These are phyloP conservation scores for Trissolcus basalis DNA, from an alignment of 1,140 invertebrate genomes.

Conservation along the genomic window DNA sequence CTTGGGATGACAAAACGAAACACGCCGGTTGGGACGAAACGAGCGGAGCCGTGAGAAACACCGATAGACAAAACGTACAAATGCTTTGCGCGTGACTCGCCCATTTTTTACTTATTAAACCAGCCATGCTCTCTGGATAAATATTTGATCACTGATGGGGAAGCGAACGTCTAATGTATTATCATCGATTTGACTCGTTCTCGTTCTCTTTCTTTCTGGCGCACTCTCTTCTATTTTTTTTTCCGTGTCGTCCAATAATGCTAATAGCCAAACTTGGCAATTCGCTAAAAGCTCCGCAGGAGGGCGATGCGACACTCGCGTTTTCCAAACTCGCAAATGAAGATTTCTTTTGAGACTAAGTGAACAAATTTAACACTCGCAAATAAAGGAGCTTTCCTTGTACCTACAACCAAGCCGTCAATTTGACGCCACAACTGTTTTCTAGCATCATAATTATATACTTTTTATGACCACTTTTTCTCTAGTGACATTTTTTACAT, in stretches of 20 bases:
- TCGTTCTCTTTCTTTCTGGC: slow-evolving; percentile 2
- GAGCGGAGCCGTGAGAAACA: slow-evolving; percentile 33
- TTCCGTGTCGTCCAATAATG: no score
- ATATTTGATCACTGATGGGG: slow-evolving; percentile 45
- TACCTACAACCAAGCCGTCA: no score
- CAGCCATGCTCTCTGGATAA: slow-evolving; percentile 21
- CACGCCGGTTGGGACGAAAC: no score
- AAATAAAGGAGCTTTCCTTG: no score
- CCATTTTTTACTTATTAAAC: slow-evolving; percentile 36
- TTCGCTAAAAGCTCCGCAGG: no score
- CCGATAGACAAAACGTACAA: slow-evolving; percentile 42
- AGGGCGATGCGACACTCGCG: no score
- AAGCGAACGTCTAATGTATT: slow-evolving; percentile 1
- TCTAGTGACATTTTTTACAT: no score
- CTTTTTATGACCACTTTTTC: no score
- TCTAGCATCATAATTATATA: no score
- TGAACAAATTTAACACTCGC: slow-evolving; percentile 11
- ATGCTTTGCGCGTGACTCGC: slow-evolving; percentile 51
- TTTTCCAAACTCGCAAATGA: slow-evolving; percentile 4
- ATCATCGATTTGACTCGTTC: background rate
- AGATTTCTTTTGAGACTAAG: slow-evolving; percentile 32
- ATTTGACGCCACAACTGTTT: no score
- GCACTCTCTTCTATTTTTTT: background rate
- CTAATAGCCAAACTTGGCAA: no score
- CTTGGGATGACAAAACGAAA: background rate